Base-by-base conservation (phyloP, 2,888 invertebrate species). In the Laothoe populi region DNA sequence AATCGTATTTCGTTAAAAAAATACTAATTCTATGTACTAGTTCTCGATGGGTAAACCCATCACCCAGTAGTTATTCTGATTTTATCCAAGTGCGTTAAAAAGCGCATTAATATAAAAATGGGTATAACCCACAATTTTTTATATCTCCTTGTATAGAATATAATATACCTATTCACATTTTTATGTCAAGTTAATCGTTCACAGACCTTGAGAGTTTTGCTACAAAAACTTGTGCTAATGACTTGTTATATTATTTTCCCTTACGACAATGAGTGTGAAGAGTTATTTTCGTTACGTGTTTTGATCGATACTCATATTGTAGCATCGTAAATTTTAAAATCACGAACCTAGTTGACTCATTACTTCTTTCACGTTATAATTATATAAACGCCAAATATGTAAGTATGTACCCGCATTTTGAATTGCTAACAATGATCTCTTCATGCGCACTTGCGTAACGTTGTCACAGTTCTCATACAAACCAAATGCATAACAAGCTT, bases 401-500 rank as follows among this genome's bases (percentile, higher is more conserved):
- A 19, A 4, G 31, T 49, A 49, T 31, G 35, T 35, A 53, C 24
- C 21, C 46, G 26, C 42, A 58, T 42, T 42, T 42, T 23, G 8
- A 26, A 24, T 44, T 26, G 21, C 42, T 42, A 31, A 45, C 26
- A 57, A 46, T 67, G 63, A 65, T 69, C 66, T 64, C 69, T 69
- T 70, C 31, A 70, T 70, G 69, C 66, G 48, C 62, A 61, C 75
- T 89, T 89, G 81, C 82, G 85, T 76, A 90, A 90, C 74, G 57
- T 70, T 72, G 87, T 79, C 83, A 86, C 85, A 83, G 83, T 91
- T 91, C 90, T 81, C 91, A 91, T 79, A 85, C 80, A 67, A 83
- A 79, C 82, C 75, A 87, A 86, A 87, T 81, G 79, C 86, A 88
- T 88, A 89, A 90, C 87, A 81, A 86, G 84, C 74, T 72, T 74